Percentiles rank a stretch among this genome's conserved stretches.
These are phyloP conservation scores for Onthophagus taurus DNA, from an alignment of 1,140 invertebrate species.

Conservation along the genomic window DNA sequence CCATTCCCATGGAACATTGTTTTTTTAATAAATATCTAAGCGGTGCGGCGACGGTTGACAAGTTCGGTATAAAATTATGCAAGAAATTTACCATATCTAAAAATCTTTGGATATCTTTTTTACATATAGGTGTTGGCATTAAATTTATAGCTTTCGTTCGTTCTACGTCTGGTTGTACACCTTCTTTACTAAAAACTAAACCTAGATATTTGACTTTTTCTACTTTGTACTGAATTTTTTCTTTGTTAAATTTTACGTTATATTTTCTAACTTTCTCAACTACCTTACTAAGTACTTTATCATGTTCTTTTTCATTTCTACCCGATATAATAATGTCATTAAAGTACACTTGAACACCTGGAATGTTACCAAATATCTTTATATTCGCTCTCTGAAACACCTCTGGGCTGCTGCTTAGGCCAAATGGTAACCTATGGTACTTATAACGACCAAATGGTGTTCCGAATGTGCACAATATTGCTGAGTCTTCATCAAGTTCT, in stretches of 20 bases:
- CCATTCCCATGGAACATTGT: no score
- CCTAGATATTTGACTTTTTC: conserved; percentile 29
- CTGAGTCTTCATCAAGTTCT: conserved; percentile 13
- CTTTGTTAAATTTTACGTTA: conserved; percentile 23
- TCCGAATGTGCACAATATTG: conserved; percentile 12
- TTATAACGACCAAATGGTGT: conserved; percentile 24
- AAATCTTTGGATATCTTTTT: conserved; percentile 35
- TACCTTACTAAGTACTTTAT: conserved; percentile 16
- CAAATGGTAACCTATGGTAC: conserved; percentile 30
- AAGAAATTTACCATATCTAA: conserved; percentile 38
- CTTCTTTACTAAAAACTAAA: conserved; percentile 27
- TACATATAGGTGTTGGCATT: conserved; percentile 26
- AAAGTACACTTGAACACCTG: conserved; percentile 18
- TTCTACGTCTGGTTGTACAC: conserved; percentile 28
- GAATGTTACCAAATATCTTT: conserved; percentile 16
- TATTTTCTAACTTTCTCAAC: conserved; percentile 20
- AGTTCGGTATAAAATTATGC: conserved; percentile 34
- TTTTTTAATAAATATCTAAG: conserved; percentile 37
- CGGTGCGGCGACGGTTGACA: conserved; percentile 30
- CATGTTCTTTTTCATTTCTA: conserved; percentile 12
- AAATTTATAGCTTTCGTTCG: conserved; percentile 35
- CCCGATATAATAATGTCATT: conserved; percentile 32
- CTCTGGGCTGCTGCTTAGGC: conserved; percentile 25
- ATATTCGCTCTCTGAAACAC: conserved; percentile 23
- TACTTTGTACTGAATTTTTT: conserved; percentile 17